Evolutionary conservation across 2,797 vertebrate genomes (phyloP).

Genomic region (Dipus sagitta): DNA sequence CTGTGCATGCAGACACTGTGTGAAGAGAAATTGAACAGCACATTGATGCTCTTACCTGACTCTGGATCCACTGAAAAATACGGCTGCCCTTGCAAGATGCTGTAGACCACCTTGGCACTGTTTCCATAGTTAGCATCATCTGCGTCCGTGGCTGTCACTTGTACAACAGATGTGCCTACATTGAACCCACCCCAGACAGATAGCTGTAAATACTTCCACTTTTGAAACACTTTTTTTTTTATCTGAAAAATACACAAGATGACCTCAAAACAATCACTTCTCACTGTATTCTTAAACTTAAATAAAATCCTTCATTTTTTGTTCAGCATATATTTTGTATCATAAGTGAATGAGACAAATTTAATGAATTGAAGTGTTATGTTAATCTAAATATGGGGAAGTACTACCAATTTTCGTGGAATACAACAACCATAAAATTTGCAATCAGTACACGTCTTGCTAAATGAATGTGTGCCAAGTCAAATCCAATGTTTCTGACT

Average conservation of each 20-base stretch:
- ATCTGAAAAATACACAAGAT: neutral
- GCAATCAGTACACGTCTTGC: neutral
- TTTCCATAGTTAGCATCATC: slow-evolving; percentile 97
- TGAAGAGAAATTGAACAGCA: neutral
- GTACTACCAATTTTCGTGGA: neutral
- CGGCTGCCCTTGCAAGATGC: slow-evolving; percentile 97
- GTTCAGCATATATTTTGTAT: neutral
- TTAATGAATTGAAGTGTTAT: slow-evolving; percentile 33
- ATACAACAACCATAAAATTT: neutral
- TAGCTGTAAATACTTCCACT: neutral
- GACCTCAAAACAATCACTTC: too few species aligned
- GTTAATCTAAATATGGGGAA: neutral
- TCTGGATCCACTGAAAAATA: slow-evolving; percentile 99
- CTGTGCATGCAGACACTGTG: neutral
- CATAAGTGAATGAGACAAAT: neutral
- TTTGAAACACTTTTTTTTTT: neutral
- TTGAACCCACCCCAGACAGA: neutral
- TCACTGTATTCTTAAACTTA: neutral
- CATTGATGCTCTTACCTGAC: slow-evolving; percentile 89
- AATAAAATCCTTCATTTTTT: neutral
- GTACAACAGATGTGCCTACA: slow-evolving; percentile 95
- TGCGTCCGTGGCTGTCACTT: slow-evolving; percentile 95
- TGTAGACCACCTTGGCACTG: slow-evolving; percentile 97
- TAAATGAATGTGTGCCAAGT: slow-evolving; percentile 18
- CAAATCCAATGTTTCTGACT: neutral